Percentiles rank a stretch among this genome's conserved stretches.
phyloP scores from a whole-genome alignment of 2,797 vertebrate species.

The Acrocephalus scirpaceus region DNA sequence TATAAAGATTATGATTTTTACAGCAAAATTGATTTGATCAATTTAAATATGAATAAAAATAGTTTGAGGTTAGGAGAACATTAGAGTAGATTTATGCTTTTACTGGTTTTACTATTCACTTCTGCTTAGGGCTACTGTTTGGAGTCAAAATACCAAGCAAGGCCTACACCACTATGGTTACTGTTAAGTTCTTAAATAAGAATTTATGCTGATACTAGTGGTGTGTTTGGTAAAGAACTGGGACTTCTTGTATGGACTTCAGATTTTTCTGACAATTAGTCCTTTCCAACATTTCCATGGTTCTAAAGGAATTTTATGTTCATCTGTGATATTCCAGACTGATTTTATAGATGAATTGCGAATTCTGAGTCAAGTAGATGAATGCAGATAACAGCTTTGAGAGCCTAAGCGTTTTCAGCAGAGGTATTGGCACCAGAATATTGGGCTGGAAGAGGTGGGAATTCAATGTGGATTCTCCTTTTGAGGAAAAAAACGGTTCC shows the following conservation, averaged over 20 bases:
- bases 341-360: neutral
- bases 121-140: neutral
- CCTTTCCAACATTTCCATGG: neutral
- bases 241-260: neutral
- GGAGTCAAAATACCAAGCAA: neutral
- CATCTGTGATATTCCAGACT: neutral
- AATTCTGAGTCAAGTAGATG: neutral
- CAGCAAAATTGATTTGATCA: neutral
- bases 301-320: neutral
- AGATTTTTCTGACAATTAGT: neutral
- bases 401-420: neutral
- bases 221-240: neutral
- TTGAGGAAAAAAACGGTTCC: neutral
- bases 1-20: neutral
- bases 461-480: neutral
- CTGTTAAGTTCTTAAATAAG: neutral
- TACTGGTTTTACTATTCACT: neutral
- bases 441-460: neutral
- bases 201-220: neutral
- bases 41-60: neutral
- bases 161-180: neutral
- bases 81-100: neutral
- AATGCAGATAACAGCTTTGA: neutral
- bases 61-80: neutral
- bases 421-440: neutral